Evolutionary conservation across 1,140 invertebrate genomes (phyloP), one percentile per base, ranked within the genome.

Genomic region (Drosophila seguyi): DNA sequence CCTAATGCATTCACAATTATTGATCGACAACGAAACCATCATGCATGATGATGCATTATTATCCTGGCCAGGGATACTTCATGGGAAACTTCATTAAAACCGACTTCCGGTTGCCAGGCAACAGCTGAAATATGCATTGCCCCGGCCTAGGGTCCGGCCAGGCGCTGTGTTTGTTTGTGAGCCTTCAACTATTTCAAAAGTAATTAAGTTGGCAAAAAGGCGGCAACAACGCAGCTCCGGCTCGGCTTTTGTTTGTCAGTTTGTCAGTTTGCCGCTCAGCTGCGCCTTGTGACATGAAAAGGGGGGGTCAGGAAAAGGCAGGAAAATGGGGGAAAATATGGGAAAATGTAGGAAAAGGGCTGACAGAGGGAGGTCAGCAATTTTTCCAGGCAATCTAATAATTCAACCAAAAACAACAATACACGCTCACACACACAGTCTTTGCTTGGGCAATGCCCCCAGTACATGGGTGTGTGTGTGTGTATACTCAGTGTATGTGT

Each of bases 301-400:
- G 34, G 4, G 22, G 18, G 10, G 31, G 31, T 0, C 8, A 1
- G 7, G 8, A 29, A n/a, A 38, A 16, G 8, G 14, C 1, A 2
- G 29, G 14, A 16, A 22, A n/a, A 6, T 3, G 13, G 27, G 1
- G 6, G 6, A 7, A 18, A 27, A 39, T 2, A 27, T 1, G 18
- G 6, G 14, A 5, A n/a, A 3, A 6, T 14, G 8, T 3, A 13
- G 56, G 34, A 36, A 34, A 34, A 53, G n/a, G 50, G n/a, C 4
- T n/a, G 4, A 25, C 2, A 25, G 25, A 25, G 25, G 4, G n/a
- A n/a, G n/a, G n/a, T n/a, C 52, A 68, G 69, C 56, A 61, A 76
- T 77, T 87, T 87, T 88, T 87, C 71, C 83, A 83, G 84, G 75
- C 84, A 87, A 87, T 88, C 83, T 87, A 87, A 87, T 86, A 86